Base-by-base conservation (phyloP, 92 coral and sea anemone genomes). In the Desmophyllum pertusum region DNA sequence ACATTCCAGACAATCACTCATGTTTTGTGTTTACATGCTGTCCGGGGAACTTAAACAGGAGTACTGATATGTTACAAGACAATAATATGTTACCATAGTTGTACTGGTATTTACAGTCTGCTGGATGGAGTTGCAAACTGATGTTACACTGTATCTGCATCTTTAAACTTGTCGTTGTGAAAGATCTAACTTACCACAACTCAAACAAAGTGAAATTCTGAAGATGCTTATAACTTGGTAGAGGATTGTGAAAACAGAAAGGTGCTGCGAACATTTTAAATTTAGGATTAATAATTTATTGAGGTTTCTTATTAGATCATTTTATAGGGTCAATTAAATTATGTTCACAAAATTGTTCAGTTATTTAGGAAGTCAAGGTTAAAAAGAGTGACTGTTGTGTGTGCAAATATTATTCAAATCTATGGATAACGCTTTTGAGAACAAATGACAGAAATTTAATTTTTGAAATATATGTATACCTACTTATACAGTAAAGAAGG, bases 251-350 rank as follows among this genome's bases (percentile, higher is more conserved):
- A 10, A 55, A n/a, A 39, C 35, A 29, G n/a, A 64, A 45, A 14
- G 27, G 33, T 39, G 33, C 52, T 39, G 33, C 52, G 36, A 79
- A 37, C 73, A 48, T 67, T 66, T 80, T 66, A 29, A 18, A 7
- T 46, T 70, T 70, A 69, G 70, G 57, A 14, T 48, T 46, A 45
- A 45, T 70, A 46, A 68, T 36, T 81, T 68, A 63, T 63, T 43
- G 10, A 55, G 36, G 85, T 52, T 81, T 81, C 53, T 69, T 82
- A 18, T 29, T 9, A 82, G 53, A 45, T 71, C 17, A 81, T 52
- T 71, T 82, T 82, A 18, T 55, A 73, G 78, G 38, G 36, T 81
- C 36, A 21, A 70, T 69, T 37, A 25, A 70, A 81, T 81, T 51
- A 48, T 68, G 33, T 41, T 50, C 52, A 57, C 35, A 35, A 35